A percentile compares a stretch with the other conserved stretches of the same genome.
phyloP scores from a whole-genome alignment of 2,797 vertebrate genomes.

The Tympanoctomys barrerae region DNA sequence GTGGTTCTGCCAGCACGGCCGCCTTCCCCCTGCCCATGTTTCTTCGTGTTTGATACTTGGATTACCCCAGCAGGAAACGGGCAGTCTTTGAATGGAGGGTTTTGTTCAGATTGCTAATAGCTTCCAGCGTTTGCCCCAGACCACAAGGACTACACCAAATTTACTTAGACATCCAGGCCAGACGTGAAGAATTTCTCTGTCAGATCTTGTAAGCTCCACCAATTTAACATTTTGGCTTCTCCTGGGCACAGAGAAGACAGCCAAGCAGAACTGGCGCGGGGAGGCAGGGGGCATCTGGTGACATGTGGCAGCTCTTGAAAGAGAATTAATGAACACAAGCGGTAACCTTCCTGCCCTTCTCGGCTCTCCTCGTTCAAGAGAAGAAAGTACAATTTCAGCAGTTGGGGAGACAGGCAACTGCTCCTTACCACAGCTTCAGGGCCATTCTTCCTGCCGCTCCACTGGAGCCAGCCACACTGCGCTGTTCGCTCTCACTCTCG shows the following conservation, averaged over 20 bases:
- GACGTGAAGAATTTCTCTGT: conserved; percentile 88
- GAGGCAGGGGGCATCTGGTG: conserved; percentile 56
- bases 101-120: conserved; percentile 93
- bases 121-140: conserved; percentile 91
- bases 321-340: conserved; percentile 77
- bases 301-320: conserved; percentile 78
- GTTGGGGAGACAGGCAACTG: not conserved
- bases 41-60: conserved; percentile 90
- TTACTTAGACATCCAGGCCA: conserved; percentile 87
- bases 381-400: conserved; percentile 45
- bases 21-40: conserved; percentile 86
- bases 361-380: conserved; percentile 12
- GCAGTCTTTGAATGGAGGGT: conserved; percentile 93
- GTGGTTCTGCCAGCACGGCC: conserved; percentile 76
- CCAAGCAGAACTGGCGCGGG: conserved; percentile 60
- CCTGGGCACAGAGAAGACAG: conserved; percentile 75
- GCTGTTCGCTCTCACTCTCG: conserved; percentile 13
- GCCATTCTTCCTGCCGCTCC: not conserved
- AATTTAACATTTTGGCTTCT: conserved; percentile 83
- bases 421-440: conserved; percentile 4
- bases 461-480: not conserved
- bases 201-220: conserved; percentile 84
- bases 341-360: conserved; percentile 72
- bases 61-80: conserved; percentile 92
- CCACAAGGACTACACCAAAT: conserved; percentile 87